Base-by-base conservation (phyloP, 2,797 vertebrate genomes). In the Gila robusta region DNA sequence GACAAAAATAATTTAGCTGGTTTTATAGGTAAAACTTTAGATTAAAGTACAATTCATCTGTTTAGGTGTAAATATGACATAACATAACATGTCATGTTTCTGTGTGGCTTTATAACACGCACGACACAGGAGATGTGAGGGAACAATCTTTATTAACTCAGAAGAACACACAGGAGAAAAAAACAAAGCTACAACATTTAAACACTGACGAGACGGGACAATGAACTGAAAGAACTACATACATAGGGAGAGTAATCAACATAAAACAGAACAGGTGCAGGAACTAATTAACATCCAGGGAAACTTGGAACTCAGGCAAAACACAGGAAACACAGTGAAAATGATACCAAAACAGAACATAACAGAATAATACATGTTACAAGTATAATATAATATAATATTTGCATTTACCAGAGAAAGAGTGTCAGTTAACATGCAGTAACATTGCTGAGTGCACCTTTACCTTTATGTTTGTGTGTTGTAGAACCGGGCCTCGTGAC, bases 401-500 rank as follows among this genome's bases (percentile, higher is more conserved):
- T 56, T 32, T 37, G 4, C 73, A 39, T 59, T 21, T 56, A 54
- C 5, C 47, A 74, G 26, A 52, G 9, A 76, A 49, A 49, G 7
- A 28, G 5, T 69, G 66, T 69, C 16, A 21, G 32, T 21, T 69
- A 69, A 35, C 32, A 19, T 54, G 47, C 28, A 21, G 17, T 21
- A 52, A 12, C 26, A 52, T 35, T 32, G 17, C 44, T 49, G 17
- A 74, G 47, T 21, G 17, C 9, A 21, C 19, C 19, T 70, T 70
- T 76, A 77, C 54, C 32, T 26, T 47, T 80, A 59, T 49, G 78
- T 81, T 32, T 85, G 49, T 84, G 64, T 81, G 72, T 79, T 86
- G 32, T 90, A 99, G 98, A 91, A 32, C 98, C 98, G 0, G 98
- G 98, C 91, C 95, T 96, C 0, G 97, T 99, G 89, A 95, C 96